These are phyloP conservation scores for Anarrhichthys ocellatus DNA, from an alignment of 2,113 vertebrate genomes.

Conservation along the genomic window DNA sequence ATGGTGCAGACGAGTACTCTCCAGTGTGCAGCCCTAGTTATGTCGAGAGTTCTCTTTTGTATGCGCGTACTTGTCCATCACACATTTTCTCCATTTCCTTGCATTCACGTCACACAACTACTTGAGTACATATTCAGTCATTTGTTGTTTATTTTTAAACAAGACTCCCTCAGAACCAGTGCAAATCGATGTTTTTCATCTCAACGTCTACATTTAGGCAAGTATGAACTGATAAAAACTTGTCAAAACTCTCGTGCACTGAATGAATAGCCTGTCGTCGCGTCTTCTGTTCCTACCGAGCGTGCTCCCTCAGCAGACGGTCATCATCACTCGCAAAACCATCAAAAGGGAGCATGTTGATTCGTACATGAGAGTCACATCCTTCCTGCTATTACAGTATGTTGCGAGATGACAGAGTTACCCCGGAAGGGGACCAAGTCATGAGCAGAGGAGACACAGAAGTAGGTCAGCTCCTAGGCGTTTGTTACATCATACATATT, in stretches of 20 bases:
- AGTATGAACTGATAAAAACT: not conserved
- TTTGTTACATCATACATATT: slow-evolving; percentile 82
- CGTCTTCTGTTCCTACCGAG: slow-evolving; percentile 30
- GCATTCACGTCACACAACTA: slow-evolving; percentile 23
- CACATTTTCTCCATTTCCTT: slow-evolving; percentile 40
- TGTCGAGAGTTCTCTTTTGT: slow-evolving; percentile 71
- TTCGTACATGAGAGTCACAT: slow-evolving; percentile 65
- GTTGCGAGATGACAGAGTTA: slow-evolving; percentile 78
- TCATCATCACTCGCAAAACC: slow-evolving; percentile 54
- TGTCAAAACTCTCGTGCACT: not conserved
- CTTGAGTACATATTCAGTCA: slow-evolving; percentile 21
- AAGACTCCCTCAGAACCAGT: not conserved
- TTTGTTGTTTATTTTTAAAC: slow-evolving; percentile 25
- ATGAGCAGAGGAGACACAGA: slow-evolving; percentile 74
- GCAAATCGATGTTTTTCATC: not conserved
- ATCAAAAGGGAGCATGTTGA: slow-evolving; percentile 61
- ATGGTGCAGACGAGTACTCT: slow-evolving; percentile 69
- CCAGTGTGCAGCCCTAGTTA: slow-evolving; percentile 74
- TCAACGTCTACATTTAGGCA: slow-evolving; percentile 20
- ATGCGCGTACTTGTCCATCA: slow-evolving; percentile 64
- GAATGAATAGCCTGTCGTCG: slow-evolving; percentile 13
- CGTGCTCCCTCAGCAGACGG: slow-evolving; percentile 28
- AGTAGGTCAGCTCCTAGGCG: slow-evolving; percentile 80
- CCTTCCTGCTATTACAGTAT: slow-evolving; percentile 78
- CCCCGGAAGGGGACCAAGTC: slow-evolving; percentile 77